Evolutionary conservation across 2,113 vertebrate genomes (phyloP), one percentile per base, ranked within the genome.

Genomic region (Protomyctophum bolini): DNA sequence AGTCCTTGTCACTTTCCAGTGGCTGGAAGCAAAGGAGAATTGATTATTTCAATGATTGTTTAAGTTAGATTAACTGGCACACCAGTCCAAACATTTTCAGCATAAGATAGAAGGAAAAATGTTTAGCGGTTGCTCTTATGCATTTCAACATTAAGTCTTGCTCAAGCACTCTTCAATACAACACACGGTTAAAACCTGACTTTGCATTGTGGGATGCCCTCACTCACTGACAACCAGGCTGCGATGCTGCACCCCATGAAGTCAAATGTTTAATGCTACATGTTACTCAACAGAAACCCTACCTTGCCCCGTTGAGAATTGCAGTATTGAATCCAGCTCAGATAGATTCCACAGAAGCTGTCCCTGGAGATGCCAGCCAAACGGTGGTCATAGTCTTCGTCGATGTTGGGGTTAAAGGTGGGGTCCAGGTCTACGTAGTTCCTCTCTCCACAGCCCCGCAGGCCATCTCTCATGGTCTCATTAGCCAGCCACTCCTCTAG

Each of bases 321-420:
- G 83, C 98, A 99, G 79, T 99, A 99, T 76, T 98, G 96, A 90
- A 99, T 98, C 97, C 97, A 99, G 87, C 91, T 94, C 77, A 98
- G 93, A 88, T 99, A 98, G 82, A 96, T 94, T 7, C 92, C 92
- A 81, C 98, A 99, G 89, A 99, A 99, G 76, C 96, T 99, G 88
- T 99, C 97, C 81, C 95, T 93, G 21, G 97, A 99, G 89, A 99
- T 95, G 74, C 98, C 98, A 10, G 98, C 96, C 15, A 99, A 91
- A 1, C 97, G 95, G 21, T 99, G 97, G 90, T 99, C 98, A 66
- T 99, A 99, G 90, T 99, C 98, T 84, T 99, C 97, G 56, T 99
- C 98, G 47, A 99, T 98, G 90, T 99, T 99, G 66, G 98, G 98
- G 80, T 99, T 99, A 89, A 99, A 99, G 1, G 97, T 99, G 8